These are phyloP conservation scores for Pinna nobilis DNA, from an alignment of 1,140 invertebrate species.

Conservation along the genomic window DNA sequence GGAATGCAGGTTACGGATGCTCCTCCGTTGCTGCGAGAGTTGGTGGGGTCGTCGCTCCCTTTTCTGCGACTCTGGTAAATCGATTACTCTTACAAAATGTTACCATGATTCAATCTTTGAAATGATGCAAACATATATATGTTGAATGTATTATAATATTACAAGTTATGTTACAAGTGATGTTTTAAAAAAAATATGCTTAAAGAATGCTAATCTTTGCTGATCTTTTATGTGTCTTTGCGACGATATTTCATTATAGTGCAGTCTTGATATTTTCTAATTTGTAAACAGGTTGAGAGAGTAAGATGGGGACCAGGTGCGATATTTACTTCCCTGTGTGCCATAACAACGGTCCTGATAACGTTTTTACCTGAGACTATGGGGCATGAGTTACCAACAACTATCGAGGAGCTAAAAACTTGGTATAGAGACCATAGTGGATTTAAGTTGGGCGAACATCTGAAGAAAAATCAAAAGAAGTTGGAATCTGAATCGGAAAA, in stretches of 20 bases:
- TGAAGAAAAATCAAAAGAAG: background rate
- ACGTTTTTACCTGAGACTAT: constrained; percentile 57
- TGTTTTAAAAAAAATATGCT: too few species aligned
- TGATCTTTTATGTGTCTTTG: too few species aligned
- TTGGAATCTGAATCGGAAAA: too few species aligned
- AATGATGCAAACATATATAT: too few species aligned
- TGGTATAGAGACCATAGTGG: constrained; percentile 36
- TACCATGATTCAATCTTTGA: too few species aligned
- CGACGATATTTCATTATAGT: too few species aligned
- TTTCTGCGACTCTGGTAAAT: constrained; percentile 30
- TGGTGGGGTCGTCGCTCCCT: constrained; percentile 51
- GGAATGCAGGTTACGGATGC: constrained; percentile 48
- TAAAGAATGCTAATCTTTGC: too few species aligned
- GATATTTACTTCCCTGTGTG: constrained; percentile 35
- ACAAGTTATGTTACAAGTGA: too few species aligned
- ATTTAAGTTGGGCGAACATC: background rate
- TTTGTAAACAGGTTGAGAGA: too few species aligned
- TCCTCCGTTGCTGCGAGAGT: constrained; percentile 45
- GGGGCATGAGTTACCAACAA: constrained; percentile 52
- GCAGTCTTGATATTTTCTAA: too few species aligned
- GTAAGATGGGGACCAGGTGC: constrained; percentile 51
- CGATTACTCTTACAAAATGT: background rate
- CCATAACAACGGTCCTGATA: constrained; percentile 38
- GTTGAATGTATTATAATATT: too few species aligned
- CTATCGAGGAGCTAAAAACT: constrained; percentile 46